Conservation (phyloP, 2,113 vertebrate genomes). For the Nannobrachium achirus region DNA sequence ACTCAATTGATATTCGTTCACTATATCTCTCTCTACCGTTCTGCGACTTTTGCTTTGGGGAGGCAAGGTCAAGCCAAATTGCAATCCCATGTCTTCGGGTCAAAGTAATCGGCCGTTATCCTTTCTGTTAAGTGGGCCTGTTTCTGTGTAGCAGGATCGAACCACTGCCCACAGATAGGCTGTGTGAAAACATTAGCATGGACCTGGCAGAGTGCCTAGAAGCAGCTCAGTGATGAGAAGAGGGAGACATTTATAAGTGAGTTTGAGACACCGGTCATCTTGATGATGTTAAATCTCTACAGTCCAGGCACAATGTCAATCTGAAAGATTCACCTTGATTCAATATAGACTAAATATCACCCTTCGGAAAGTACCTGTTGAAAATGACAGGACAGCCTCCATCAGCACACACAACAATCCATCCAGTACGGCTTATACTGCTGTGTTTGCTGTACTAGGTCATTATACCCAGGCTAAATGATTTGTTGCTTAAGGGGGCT, state of each 20-base stretch:
- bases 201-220: slow-evolving; percentile 47
- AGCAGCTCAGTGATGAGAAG: slow-evolving; percentile 56
- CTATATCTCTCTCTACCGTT: slow-evolving; percentile 19
- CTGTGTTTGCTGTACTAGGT: neutral
- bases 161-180: slow-evolving; percentile 53
- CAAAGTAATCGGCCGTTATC: slow-evolving; percentile 42
- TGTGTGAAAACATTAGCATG: slow-evolving; percentile 60
- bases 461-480: neutral
- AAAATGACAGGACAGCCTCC: neutral
- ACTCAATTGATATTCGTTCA: slow-evolving; percentile 6
- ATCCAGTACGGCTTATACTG: neutral
- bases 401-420: neutral
- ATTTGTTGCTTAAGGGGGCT: slow-evolving; percentile 4
- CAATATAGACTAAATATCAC: slow-evolving; percentile 11
- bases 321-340: slow-evolving; percentile 6
- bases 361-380: slow-evolving; percentile 25
- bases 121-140: slow-evolving; percentile 47
- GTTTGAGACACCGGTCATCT: slow-evolving; percentile 43
- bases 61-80: slow-evolving; percentile 29
- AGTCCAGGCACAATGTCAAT: neutral
- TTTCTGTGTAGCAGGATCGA: slow-evolving; percentile 59
- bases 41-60: slow-evolving; percentile 27
- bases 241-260: slow-evolving; percentile 50
- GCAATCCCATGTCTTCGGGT: slow-evolving; percentile 41
- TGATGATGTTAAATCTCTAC: slow-evolving; percentile 38